Percentiles rank a stretch among this genome's conserved stretches.
Conservation (phyloP, 2,113 vertebrate genomes). For the Nymphicus hollandicus region DNA sequence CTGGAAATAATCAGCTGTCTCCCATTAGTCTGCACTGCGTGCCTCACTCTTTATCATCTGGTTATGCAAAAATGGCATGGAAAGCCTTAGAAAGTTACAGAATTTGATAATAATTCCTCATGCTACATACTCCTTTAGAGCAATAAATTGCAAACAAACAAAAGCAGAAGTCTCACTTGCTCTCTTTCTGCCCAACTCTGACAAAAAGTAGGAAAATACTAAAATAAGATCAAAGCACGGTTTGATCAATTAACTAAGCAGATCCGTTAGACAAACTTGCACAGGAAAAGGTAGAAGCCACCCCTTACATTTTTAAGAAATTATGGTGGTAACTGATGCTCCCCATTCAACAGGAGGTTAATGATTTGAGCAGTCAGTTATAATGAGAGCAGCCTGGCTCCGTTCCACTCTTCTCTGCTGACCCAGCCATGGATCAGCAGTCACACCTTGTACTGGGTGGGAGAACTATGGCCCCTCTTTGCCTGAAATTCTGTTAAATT, state of each 20-base stretch:
- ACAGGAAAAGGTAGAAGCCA: background rate
- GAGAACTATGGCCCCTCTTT: background rate
- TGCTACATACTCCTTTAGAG: background rate
- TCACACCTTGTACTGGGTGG: rapidly evolving
- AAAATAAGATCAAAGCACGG: background rate
- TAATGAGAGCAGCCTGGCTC: background rate
- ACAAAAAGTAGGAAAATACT: background rate
- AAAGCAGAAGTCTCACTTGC: background rate
- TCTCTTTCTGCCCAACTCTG: background rate
- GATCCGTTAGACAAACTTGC: background rate
- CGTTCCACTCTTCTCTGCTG: background rate
- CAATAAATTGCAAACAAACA: background rate
- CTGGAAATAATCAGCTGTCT: background rate
- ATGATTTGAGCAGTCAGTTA: background rate
- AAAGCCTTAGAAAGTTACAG: background rate
- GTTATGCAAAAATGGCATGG: background rate
- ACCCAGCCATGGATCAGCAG: background rate
- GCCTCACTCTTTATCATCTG: background rate
- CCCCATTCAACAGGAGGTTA: background rate
- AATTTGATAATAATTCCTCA: background rate
- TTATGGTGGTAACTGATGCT: background rate
- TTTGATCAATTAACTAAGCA: background rate
- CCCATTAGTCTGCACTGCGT: background rate
- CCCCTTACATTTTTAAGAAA: background rate
- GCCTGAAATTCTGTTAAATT: background rate